These are phyloP conservation scores for Ursus arctos DNA, from an alignment of 2,113 vertebrate genomes.

Conservation along the genomic window DNA sequence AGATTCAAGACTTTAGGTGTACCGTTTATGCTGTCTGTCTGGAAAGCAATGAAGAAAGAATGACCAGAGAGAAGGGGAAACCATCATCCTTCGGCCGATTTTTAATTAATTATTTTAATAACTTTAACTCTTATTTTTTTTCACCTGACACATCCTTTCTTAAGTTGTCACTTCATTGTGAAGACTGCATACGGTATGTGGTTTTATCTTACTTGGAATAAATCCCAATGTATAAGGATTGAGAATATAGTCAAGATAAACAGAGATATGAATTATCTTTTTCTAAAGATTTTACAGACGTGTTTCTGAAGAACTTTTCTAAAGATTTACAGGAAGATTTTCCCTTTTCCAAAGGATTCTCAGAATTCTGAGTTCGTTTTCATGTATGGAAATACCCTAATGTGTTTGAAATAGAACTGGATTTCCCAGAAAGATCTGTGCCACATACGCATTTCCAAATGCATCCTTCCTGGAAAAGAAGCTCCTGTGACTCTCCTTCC, in stretches of 20 bases:
- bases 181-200: background rate
- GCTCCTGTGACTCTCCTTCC: background rate
- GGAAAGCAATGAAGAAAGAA: background rate
- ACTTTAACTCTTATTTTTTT: background rate
- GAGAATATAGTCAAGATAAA: conserved; percentile 10
- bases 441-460: background rate
- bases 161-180: background rate
- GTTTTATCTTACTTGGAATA: background rate
- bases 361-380: background rate
- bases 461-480: background rate
- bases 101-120: background rate
- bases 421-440: background rate
- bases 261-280: background rate
- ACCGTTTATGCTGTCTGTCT: background rate
- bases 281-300: background rate
- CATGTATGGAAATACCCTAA: background rate
- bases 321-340: background rate
- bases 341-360: background rate
- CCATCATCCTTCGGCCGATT: background rate
- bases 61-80: background rate
- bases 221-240: background rate
- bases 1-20: background rate
- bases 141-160: background rate
- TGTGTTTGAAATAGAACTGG: conserved; percentile 9
- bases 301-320: background rate